A percentile compares a stretch with the other conserved stretches of the same genome.
Evolutionary conservation across 1,140 invertebrate species (phyloP).

Genomic region (Trissolcus basalis): DNA sequence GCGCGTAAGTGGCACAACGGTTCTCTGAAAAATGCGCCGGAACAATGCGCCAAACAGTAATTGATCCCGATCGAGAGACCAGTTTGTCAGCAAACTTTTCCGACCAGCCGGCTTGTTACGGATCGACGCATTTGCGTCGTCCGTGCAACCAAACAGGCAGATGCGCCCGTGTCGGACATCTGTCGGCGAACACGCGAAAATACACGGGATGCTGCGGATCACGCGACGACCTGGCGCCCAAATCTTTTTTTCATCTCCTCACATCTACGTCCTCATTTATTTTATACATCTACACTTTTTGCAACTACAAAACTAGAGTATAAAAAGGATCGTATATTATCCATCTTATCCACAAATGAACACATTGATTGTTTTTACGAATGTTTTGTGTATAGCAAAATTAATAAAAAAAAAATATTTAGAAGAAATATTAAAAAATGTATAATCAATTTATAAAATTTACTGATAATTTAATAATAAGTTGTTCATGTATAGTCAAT

Average conservation of each 20-base stretch:
- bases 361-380: too few relatives aligned
- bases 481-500: too few relatives aligned
- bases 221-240: constrained; percentile 9
- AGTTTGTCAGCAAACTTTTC: constrained; percentile 29
- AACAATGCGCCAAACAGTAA: constrained; percentile 50
- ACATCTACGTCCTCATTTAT: too few relatives aligned
- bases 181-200: constrained; percentile 66
- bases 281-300: constrained; percentile 10
- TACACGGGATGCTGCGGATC: constrained; percentile 38
- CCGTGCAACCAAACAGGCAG: constrained; percentile 28
- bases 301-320: background rate
- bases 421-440: too few relatives aligned
- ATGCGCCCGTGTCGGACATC: constrained; percentile 61
- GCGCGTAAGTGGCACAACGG: constrained; percentile 16
- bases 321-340: too few relatives aligned
- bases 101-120: constrained; percentile 48
- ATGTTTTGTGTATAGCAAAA: too few relatives aligned
- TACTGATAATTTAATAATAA: too few relatives aligned
- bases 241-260: constrained; percentile 12
- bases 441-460: too few relatives aligned
- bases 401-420: too few relatives aligned
- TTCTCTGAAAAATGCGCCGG: constrained; percentile 15
- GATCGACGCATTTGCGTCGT: constrained; percentile 32
- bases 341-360: too few relatives aligned
- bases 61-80: constrained; percentile 21